Base-by-base conservation (phyloP, 2,797 vertebrate species). In the Australoheros facetus region DNA sequence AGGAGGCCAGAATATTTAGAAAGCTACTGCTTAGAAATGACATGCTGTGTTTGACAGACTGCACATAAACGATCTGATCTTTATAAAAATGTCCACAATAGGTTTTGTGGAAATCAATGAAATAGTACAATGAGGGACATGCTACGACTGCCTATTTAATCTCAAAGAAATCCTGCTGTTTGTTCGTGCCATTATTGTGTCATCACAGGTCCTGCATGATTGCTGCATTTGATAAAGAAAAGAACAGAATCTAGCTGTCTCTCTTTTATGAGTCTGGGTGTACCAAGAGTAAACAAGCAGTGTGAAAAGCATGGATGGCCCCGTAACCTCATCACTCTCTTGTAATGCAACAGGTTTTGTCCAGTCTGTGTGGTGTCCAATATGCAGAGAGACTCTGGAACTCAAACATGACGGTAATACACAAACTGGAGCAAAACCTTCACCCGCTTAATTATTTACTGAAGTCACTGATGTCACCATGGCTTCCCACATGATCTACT, bases 1-100 rank as follows among this genome's bases (percentile, higher is more conserved):
- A 88, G 79, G 84, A 84, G 55, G 3, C 12, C 1, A 26, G 66
- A 70, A 56, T 85, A 37, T 81, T 69, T 39, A 60, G 39, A 64
- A 71, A 28, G 16, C 55, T n/a, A 39, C 62, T 54, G 34, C 58
- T 64, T 51, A 57, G 60, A 71, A 53, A 39, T 76, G 1, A 66
- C 37, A 64, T 21, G 57, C 60, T 62, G 62, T 12, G 16, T 8
- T 73, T 3, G 5, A 45, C 30, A 37, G 16, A 60, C 34, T 23
- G 53, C 54, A 69, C 42, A 30, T 66, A 28, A 48, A 66, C 28
- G 23, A 26, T 19, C 23, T 66, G 62, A 48, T 66, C 23, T 19
- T 28, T 2, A 48, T 30, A 28, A 48, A 66, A 30, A 48, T 48
- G 62, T 57, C 19, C 19, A n/a, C 17, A 34, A 42, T 13, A 4